A percentile compares a stretch with the other conserved stretches of the same genome.
These are phyloP conservation scores for Acrocyrtus sp. DNA, from an alignment of 2,888 invertebrate genomes.

Conservation along the genomic window DNA sequence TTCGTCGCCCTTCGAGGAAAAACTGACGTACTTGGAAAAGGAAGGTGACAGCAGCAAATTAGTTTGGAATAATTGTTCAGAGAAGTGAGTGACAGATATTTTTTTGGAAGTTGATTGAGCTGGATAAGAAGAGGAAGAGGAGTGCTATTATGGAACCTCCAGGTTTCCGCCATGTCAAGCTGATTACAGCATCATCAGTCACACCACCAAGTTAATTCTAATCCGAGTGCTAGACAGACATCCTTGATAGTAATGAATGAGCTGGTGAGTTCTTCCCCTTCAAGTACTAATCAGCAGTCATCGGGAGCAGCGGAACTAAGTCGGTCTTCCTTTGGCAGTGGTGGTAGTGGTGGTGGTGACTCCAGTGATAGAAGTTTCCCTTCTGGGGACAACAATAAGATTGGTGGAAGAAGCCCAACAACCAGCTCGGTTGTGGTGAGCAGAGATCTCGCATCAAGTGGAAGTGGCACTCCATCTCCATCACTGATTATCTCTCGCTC, in stretches of 20 bases:
- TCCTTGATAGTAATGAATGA: constrained; percentile 10
- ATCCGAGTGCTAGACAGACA: constrained; percentile 2
- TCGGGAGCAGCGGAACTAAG: too few species aligned
- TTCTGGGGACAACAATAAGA: neutral
- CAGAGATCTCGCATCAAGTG: neutral
- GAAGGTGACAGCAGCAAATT: too few species aligned
- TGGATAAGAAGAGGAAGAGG: too few species aligned
- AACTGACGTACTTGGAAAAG: too few species aligned
- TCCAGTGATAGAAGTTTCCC: constrained; percentile 12
- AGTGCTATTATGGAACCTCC: constrained; percentile 47
- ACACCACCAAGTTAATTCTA: neutral
- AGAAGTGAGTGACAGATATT: too few species aligned
- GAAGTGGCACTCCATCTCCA: constrained; percentile 7
- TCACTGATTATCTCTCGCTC: constrained; percentile 35
- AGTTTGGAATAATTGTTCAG: too few species aligned
- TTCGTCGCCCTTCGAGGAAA: too few species aligned
- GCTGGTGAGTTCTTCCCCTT: too few species aligned
- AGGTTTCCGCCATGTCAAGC: constrained; percentile 46
- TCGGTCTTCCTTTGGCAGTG: too few species aligned
- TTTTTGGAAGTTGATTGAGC: too few species aligned
- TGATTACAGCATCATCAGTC: constrained; percentile 26
- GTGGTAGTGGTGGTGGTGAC: neutral
- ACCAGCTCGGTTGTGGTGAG: too few species aligned
- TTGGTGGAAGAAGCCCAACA: neutral
- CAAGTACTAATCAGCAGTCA: too few species aligned